Conservation (phyloP, 2,888 invertebrate species). For the Rhyacophila evoluta region DNA sequence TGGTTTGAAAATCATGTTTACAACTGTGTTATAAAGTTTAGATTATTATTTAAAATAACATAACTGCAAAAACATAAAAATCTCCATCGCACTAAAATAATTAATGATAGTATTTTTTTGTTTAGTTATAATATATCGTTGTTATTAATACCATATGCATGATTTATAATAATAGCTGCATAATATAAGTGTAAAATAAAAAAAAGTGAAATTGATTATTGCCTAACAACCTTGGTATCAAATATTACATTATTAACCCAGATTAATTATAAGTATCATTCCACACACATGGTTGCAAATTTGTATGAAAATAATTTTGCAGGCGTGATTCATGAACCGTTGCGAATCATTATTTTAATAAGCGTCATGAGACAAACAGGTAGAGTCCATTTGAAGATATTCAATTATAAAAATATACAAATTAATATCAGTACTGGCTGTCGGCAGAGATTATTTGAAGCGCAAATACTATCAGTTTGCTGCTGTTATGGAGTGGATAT, state of each 20-base stretch:
- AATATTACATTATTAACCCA: slow-evolving; percentile 22
- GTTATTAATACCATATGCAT: neutral
- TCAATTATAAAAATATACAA: no score
- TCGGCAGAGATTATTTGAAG: no score
- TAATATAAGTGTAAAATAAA: neutral
- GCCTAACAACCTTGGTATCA: neutral
- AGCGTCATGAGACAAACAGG: neutral
- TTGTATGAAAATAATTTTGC: neutral
- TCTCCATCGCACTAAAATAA: no score
- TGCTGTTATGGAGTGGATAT: no score
- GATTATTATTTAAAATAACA: neutral
- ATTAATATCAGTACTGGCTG: no score
- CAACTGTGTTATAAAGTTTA: no score
- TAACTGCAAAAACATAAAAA: no score
- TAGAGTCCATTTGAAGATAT: no score
- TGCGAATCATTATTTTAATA: neutral
- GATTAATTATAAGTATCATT: slow-evolving; percentile 24
- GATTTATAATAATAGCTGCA: neutral
- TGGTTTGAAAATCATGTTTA: no score
- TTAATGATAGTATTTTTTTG: no score
- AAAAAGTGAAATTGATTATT: slow-evolving; percentile 22
- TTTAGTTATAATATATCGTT: neutral
- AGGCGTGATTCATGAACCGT: neutral
- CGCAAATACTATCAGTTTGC: no score
- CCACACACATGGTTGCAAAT: slow-evolving; percentile 1